phyloP scores from a whole-genome alignment of 2,113 vertebrate genomes.

The Microtus pennsylvanicus region DNA sequence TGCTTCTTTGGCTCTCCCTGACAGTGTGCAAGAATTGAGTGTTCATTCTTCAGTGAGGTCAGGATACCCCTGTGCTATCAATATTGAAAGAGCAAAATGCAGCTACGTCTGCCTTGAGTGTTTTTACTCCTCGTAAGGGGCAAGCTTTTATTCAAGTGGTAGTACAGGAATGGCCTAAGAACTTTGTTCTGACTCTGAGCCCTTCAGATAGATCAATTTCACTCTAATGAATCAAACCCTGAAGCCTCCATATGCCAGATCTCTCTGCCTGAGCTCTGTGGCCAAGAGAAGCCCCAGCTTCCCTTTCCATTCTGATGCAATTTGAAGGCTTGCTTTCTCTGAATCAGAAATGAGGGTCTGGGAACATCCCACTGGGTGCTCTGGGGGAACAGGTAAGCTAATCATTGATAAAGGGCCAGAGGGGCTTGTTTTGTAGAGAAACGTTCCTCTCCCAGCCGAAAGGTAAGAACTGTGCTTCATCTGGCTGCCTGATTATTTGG shows the following conservation, averaged over 20 bases:
- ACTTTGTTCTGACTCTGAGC: conserved; percentile 44
- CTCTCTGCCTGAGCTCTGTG: conserved; percentile 53
- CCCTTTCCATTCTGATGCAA: conserved; percentile 74
- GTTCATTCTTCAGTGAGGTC: not conserved
- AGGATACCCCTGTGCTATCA: not conserved
- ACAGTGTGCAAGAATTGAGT: not conserved
- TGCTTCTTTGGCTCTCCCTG: not conserved
- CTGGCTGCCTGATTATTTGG: conserved; percentile 81
- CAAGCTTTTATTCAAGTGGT: conserved; percentile 34
- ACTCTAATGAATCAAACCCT: conserved; percentile 80
- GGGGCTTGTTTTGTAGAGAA: conserved; percentile 71
- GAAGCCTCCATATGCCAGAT: conserved; percentile 48
- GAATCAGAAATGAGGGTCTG: conserved; percentile 57
- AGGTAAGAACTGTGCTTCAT: conserved; percentile 60
- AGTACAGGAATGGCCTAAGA: conserved; percentile 22
- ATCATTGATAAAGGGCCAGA: conserved; percentile 65
- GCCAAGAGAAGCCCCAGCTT: conserved; percentile 74
- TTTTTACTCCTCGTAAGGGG: not conserved
- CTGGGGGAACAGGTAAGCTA: conserved; percentile 57
- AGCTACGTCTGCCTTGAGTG: not conserved
- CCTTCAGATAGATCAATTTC: conserved; percentile 55
- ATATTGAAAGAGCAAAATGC: not conserved
- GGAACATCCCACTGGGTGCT: not conserved
- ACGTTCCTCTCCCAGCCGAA: conserved; percentile 63
- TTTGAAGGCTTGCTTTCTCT: conserved; percentile 80